These are phyloP conservation scores for Ophiothrix spiculata DNA, from an alignment of 35 echinoderm and acorn worm species.

Conservation along the genomic window DNA sequence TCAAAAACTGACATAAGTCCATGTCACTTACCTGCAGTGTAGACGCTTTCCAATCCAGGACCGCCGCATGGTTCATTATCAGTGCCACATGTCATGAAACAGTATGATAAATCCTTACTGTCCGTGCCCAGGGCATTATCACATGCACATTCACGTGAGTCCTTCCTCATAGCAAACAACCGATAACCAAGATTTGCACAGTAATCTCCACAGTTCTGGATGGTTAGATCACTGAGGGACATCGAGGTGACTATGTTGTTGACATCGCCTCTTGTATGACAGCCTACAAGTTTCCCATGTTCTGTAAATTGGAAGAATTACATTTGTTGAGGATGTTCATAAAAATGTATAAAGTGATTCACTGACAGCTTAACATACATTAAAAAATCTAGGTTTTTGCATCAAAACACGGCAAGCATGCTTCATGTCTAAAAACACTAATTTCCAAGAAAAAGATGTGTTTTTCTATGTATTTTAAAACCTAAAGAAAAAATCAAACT, in stretches of 20 bases:
- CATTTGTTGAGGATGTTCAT: too few species aligned
- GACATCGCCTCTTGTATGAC: background rate
- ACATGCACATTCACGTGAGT: background rate
- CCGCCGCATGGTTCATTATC: background rate
- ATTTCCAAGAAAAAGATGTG: too few species aligned
- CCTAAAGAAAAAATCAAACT: too few species aligned
- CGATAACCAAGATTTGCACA: background rate
- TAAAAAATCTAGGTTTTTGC: too few species aligned
- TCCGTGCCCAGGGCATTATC: background rate
- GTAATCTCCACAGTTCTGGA: background rate
- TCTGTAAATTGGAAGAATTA: too few species aligned
- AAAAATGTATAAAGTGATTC: too few species aligned
- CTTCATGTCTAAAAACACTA: too few species aligned
- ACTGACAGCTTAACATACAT: too few species aligned
- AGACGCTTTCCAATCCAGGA: background rate
- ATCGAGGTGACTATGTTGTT: background rate
- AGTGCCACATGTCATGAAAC: background rate
- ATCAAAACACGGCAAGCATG: too few species aligned
- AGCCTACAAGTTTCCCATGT: background rate
- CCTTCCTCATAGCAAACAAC: background rate
- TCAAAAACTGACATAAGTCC: too few species aligned
- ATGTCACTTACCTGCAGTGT: background rate
- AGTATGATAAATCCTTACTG: background rate
- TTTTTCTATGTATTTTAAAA: too few species aligned
- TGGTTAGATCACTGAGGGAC: background rate